Conservation (phyloP, 2,797 vertebrate genomes). For the Danionella dracula region DNA sequence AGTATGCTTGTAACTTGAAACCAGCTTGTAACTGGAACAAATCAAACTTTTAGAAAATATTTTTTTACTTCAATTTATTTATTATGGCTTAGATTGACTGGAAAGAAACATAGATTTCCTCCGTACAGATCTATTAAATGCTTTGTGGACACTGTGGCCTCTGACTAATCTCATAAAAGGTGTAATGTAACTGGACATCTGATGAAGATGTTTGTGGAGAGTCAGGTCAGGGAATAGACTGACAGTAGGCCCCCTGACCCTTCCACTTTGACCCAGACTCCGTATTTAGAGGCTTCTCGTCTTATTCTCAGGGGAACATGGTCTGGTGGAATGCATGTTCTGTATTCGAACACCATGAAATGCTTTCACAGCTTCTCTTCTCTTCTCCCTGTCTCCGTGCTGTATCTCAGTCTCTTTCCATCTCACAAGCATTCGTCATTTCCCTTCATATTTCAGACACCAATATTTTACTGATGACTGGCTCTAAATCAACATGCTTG, state of each 20-base stretch:
- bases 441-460: conserved; percentile 34
- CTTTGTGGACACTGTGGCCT: conserved; percentile 49
- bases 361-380: background rate
- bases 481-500: conserved; percentile 50
- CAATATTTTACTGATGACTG: conserved; percentile 36
- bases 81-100: too few relatives aligned
- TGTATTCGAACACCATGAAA: background rate
- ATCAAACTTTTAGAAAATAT: too few relatives aligned
- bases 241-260: conserved; percentile 48
- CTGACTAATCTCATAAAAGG: conserved; percentile 42
- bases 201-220: conserved; percentile 57
- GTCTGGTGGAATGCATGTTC: conserved; percentile 8
- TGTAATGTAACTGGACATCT: conserved; percentile 54
- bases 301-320: conserved; percentile 15
- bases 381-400: background rate
- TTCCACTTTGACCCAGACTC: conserved; percentile 46
- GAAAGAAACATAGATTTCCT: too few relatives aligned
- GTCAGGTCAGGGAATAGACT: conserved; percentile 51
- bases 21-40: too few relatives aligned
- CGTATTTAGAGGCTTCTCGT: conserved; percentile 41
- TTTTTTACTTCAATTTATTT: too few relatives aligned
- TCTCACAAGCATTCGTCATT: conserved; percentile 31
- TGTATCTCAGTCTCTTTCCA: background rate
- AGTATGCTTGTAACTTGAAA: too few relatives aligned
- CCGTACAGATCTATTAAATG: conserved; percentile 18